Conservation (phyloP, 2,888 invertebrate genomes). For the Epicampocera succincta region DNA sequence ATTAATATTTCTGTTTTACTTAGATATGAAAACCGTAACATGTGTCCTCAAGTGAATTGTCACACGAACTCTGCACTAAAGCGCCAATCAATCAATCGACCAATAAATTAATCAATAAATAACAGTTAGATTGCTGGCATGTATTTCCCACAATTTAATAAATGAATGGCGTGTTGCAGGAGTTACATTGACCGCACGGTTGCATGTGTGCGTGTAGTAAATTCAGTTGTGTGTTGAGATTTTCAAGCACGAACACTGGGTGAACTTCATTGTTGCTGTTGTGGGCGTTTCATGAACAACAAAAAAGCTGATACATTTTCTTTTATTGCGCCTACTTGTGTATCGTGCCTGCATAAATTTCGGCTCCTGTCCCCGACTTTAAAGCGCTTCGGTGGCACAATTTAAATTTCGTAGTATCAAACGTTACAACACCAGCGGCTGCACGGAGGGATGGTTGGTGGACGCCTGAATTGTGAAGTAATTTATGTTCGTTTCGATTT, state of each 20-base stretch:
- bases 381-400: constrained; percentile 18
- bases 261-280: neutral
- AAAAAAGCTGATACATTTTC: neutral
- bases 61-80: constrained; percentile 34
- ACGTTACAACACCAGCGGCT: neutral
- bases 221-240: neutral
- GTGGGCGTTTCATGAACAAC: neutral
- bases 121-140: constrained; percentile 72
- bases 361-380: neutral
- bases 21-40: constrained; percentile 41
- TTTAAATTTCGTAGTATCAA: neutral
- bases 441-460: too few species aligned
- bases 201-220: neutral
- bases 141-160: constrained; percentile 76
- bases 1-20: constrained; percentile 4
- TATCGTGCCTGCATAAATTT: neutral
- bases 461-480: too few species aligned
- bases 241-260: constrained; percentile 1
- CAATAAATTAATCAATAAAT: constrained; percentile 76
- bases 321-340: neutral
- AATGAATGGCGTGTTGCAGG: constrained; percentile 12
- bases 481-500: too few species aligned
- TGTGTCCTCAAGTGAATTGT: constrained; percentile 23
- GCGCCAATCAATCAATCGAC: constrained; percentile 44
- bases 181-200: neutral